phyloP scores from a whole-genome alignment of 2,113 vertebrate genomes.

The Halichoerus grypus region DNA sequence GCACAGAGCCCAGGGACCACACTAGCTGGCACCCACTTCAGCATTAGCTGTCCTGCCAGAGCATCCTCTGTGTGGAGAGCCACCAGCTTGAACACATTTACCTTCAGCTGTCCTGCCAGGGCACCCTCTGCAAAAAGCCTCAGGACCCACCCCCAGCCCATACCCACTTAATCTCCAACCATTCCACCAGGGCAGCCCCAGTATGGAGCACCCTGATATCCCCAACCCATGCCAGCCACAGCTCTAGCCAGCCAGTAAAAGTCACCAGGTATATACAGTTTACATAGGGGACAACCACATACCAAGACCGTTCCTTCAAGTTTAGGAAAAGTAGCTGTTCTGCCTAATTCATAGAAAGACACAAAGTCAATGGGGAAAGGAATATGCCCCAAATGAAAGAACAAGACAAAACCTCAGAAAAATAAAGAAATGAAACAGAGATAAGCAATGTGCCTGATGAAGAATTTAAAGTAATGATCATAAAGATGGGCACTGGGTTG shows the following conservation, averaged over 20 bases:
- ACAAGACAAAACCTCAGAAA: background rate
- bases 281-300: background rate
- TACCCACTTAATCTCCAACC: background rate
- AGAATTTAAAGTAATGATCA: background rate
- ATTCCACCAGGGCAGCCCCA: background rate
- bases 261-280: background rate
- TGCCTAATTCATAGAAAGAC: background rate
- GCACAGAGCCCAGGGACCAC: background rate
- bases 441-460: background rate
- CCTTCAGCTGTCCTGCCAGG: background rate
- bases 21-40: background rate
- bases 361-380: background rate
- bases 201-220: background rate
- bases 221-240: background rate
- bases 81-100: background rate
- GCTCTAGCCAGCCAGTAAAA: background rate
- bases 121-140: background rate
- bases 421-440: background rate
- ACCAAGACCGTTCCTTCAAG: background rate
- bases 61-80: background rate
- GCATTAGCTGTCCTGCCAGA: background rate
- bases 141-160: background rate
- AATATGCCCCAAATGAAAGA: background rate
- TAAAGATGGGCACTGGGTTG: background rate
- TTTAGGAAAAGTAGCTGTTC: background rate